Conservation (phyloP, 1,140 invertebrate genomes). For the Eriosoma lanigerum region DNA sequence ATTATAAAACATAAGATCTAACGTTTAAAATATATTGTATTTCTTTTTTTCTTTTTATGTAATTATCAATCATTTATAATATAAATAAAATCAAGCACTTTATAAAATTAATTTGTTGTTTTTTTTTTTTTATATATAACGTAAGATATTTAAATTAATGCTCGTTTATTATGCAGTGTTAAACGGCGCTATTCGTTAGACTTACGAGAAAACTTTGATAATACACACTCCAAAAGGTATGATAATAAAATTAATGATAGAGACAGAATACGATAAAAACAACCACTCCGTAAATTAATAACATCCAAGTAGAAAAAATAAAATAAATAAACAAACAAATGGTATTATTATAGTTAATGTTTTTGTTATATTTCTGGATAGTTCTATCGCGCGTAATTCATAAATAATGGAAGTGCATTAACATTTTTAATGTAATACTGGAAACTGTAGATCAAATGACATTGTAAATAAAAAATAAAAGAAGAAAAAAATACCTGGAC, state of each 20-base stretch:
- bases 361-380: constrained; percentile 4
- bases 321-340: constrained; percentile 8
- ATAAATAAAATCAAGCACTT: background rate
- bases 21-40: no score
- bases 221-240: background rate
- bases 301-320: background rate
- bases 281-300: background rate
- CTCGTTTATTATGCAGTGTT: background rate
- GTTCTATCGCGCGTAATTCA: constrained; percentile 34
- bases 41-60: no score
- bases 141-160: background rate
- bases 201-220: background rate
- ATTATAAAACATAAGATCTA: no score
- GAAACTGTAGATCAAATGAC: constrained; percentile 46
- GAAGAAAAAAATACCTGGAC: background rate
- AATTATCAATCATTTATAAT: background rate
- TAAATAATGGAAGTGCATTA: constrained; percentile 47
- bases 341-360: background rate
- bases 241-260: background rate
- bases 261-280: background rate
- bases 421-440: constrained; percentile 40
- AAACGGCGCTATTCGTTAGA: background rate
- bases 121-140: no score
- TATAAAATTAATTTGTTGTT: background rate
- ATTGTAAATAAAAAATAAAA: background rate